Evolutionary conservation across 2,797 vertebrate species (phyloP), one percentile per base, ranked within the genome.

Genomic region (Hyperoplus lanceolatus): DNA sequence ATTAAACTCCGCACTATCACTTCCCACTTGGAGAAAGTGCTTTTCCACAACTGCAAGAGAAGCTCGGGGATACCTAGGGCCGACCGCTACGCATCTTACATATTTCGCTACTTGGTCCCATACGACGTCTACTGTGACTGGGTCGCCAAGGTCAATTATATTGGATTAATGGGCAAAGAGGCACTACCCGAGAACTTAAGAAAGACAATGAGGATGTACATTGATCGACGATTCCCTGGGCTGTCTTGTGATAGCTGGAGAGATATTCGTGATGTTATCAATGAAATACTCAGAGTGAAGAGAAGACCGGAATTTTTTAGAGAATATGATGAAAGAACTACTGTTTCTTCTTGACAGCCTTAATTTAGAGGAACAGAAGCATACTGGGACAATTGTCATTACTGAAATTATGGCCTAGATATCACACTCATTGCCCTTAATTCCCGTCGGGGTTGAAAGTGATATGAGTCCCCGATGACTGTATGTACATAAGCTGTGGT

Each of bases 31-130:
- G 93, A 94, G 85, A 89, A 84, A 43, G 83, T 87, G 56, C 80
- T 94, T 46, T 94, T 76, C 79, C 77, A 87, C 63, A 91, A 91
- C 75, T 93, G 91, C 80, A 85, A 89, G 81, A 91, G 83, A 80
- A 88, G 81, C 79, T 84, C 83, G 16, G 88, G 89, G 56, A 86
- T 50, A 12, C 87, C 92, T 69, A 85, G 93, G 62, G 46, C 90
- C 8, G 92, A 93, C 60, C 93, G 93, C 62, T 95, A 93, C 7
- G 94, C 94, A 7, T 94, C 93, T 3, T 93, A 93, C 77, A 58
- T 95, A 69, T 95, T 95, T 80, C 94, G 94, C 51, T 90, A 93
- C 91, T 80, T 95, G 55, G 92, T 94, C 38, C 89, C 89, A 6
- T 95, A 94, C 43, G 86, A 93, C 0, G 48, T 79, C 53, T 95